Evolutionary conservation across 2,888 invertebrate genomes (phyloP).

Genomic region (Macrophya annulata): DNA sequence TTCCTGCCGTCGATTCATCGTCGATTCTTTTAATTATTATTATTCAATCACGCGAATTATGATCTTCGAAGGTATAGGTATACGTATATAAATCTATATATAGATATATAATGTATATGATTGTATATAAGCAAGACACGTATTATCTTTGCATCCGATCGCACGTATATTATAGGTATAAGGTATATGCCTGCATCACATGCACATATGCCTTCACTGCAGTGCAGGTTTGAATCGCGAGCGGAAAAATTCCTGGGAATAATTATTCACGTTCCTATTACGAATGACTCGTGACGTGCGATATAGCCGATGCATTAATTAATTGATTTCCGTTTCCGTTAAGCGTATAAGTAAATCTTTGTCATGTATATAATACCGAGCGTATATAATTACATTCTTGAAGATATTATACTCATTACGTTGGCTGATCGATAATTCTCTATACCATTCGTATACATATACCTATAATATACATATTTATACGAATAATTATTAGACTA

Average conservation of each 20-base stretch:
- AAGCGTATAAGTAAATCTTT: not conserved
- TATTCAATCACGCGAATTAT: not conserved
- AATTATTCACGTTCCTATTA: conserved; percentile 47
- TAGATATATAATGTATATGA: not conserved
- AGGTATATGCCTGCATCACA: not conserved
- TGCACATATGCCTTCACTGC: too few relatives aligned
- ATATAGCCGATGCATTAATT: conserved; percentile 11
- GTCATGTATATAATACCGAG: not conserved
- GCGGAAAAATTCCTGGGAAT: conserved; percentile 29
- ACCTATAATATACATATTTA: not conserved
- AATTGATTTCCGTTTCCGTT: conserved; percentile 39
- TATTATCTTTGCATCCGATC: not conserved
- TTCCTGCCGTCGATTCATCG: not conserved
- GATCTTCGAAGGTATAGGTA: not conserved
- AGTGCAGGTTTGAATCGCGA: not conserved
- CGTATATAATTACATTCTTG: not conserved
- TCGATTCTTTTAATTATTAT: conserved; percentile 2
- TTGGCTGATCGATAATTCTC: not conserved
- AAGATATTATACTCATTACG: not conserved
- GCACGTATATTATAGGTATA: not conserved
- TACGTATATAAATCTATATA: not conserved
- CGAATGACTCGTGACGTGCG: conserved; percentile 10
- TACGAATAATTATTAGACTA: too few relatives aligned
- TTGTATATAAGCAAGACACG: conserved; percentile 8
- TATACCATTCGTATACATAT: not conserved